Base-by-base conservation (phyloP, 2,113 vertebrate species). In the Chauna torquata region DNA sequence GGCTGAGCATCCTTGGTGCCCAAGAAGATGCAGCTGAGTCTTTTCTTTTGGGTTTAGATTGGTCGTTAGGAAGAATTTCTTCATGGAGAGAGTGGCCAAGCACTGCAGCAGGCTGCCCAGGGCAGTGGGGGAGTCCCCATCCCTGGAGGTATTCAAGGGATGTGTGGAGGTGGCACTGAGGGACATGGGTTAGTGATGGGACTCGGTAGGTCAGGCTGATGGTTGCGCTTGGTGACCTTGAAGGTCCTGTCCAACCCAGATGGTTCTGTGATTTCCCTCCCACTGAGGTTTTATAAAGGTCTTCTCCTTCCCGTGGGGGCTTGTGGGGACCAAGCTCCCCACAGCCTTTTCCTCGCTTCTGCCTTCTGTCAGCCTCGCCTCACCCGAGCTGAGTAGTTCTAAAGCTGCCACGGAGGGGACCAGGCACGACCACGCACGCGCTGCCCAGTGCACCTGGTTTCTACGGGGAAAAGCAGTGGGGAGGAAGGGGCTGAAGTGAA, bases 351-450 rank as follows among this genome's bases (percentile, higher is more conserved):
- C 25, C 34, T 70, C 45, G 4, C 11, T 70, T 70, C 49, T 61
- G 45, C 64, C 27, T 75, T n/a, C 42, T 5, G 1, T 12, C 50
- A 54, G 36, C 36, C 57, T 49, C 55, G 54, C 27, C 40, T 54
- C 45, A 18, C 59, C 66, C 11, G 4, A 82, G 47, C 55, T 38
- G 59, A 62, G 30, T 4, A 4, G 19, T 66, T 24, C 65, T 27
- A 78, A 62, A 79, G 10, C 42, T 76, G 66, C 18, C 27, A 1
- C 11, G 44, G 64, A 47, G 45, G 23, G 42, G 12, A 36, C 62
- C 11, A 64, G 54, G 18, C 19, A 32, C 62, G 69, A 9, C 34
- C 32, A 16, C 18, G 6, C 16, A 3, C 0, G 1, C 2, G 0
- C 45, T 64, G 22, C 38, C 44, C n/a, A 25, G 4, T 1, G 5